These are phyloP conservation scores for Zosterops lateralis DNA, from an alignment of 2,113 vertebrate species.

Conservation along the genomic window DNA sequence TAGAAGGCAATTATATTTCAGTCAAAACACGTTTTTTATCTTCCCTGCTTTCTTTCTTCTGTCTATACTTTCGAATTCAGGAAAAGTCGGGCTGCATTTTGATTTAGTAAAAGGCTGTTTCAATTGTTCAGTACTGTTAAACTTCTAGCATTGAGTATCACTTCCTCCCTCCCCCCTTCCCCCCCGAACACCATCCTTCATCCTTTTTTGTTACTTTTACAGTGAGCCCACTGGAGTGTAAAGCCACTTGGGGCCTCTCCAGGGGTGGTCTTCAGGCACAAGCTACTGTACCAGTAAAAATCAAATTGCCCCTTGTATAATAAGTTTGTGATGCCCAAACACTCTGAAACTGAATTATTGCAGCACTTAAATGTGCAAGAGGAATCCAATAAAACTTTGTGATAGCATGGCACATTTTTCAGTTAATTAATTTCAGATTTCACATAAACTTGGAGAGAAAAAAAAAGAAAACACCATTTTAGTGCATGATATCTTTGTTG, in stretches of 20 bases:
- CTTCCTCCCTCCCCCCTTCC: not conserved
- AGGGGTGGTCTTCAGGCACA: constrained; percentile 40
- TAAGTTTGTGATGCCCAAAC: not conserved
- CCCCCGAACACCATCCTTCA: fast-evolving
- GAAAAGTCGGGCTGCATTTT: not conserved
- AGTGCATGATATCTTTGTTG: not conserved
- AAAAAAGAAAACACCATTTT: not conserved
- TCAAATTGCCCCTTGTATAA: not conserved
- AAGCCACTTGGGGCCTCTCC: not conserved
- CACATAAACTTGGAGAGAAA: not conserved
- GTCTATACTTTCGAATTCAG: not conserved
- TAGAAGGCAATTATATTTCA: not conserved
- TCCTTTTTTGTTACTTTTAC: constrained; percentile 32
- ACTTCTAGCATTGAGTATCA: not conserved
- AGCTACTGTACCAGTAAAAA: constrained; percentile 16
- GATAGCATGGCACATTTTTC: not conserved
- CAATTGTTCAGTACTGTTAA: not conserved
- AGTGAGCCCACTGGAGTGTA: constrained; percentile 10
- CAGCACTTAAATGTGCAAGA: not conserved
- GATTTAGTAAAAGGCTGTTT: not conserved
- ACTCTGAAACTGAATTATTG: constrained; percentile 5
- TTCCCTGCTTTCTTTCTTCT: not conserved
- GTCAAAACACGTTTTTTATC: not conserved
- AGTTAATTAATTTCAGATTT: constrained; percentile 32
- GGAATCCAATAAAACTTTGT: not conserved